A percentile compares a stretch with the other conserved stretches of the same genome.
Evolutionary conservation across 2,797 vertebrate species (phyloP).

Genomic region (Pteronotus mesoamericanus): DNA sequence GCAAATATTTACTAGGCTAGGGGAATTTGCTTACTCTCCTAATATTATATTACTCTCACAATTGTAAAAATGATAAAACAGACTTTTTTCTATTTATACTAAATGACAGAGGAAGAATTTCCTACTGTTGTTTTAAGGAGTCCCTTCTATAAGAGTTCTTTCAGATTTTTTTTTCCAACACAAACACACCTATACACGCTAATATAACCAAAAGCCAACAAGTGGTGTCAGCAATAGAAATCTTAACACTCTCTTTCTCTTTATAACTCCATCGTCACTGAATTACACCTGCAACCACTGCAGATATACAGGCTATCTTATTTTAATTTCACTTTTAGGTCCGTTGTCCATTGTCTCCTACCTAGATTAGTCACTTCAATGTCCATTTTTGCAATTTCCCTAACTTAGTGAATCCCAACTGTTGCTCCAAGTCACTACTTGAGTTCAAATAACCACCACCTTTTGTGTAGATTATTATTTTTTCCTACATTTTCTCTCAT

Average conservation of each 20-base stretch:
- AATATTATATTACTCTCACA: neutral
- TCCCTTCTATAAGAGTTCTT: neutral
- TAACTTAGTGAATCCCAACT: neutral
- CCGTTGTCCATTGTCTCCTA: neutral
- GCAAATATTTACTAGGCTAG: neutral
- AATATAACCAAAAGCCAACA: constrained; percentile 10
- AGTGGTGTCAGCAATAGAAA: neutral
- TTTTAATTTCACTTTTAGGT: neutral
- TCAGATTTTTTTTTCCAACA: neutral
- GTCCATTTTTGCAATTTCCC: neutral
- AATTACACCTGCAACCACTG: neutral
- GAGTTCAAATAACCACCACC: neutral
- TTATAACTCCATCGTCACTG: neutral
- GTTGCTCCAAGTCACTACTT: neutral
- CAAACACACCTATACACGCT: neutral
- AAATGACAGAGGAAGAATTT: neutral
- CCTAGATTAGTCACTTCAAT: neutral
- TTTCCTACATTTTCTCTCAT: neutral
- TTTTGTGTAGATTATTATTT: neutral
- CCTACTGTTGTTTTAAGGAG: neutral
- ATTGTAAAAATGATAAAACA: neutral
- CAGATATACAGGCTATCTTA: neutral
- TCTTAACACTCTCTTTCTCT: neutral
- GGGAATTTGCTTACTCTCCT: neutral
- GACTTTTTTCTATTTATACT: neutral